These are phyloP conservation scores for Mallotus villosus DNA, from an alignment of 2,797 vertebrate genomes.

Conservation along the genomic window DNA sequence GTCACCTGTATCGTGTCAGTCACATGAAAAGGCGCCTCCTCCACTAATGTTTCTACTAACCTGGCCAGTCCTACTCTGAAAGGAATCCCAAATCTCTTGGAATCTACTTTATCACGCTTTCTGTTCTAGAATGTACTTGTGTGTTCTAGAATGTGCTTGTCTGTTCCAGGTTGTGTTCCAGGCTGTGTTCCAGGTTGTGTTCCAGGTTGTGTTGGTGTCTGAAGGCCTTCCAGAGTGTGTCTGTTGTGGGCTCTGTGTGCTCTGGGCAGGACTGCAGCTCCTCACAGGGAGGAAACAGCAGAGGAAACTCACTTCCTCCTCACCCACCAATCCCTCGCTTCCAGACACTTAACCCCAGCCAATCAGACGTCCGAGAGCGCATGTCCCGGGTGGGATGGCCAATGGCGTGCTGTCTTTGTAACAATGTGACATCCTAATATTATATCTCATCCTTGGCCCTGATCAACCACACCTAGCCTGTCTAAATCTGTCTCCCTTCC, in stretches of 20 bases:
- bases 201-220: not conserved
- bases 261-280: not conserved
- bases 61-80: not conserved
- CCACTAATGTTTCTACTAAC: not conserved
- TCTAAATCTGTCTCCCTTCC: not conserved
- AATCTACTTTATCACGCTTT: not conserved
- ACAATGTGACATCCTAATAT: conserved; percentile 1
- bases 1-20: not conserved
- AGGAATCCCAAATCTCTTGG: not conserved
- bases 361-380: not conserved
- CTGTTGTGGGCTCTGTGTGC: not conserved
- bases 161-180: not conserved
- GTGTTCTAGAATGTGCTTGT: not conserved
- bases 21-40: not conserved
- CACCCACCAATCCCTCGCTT: not conserved
- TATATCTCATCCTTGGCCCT: not conserved
- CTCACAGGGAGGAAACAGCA: not conserved
- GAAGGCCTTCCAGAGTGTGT: not conserved
- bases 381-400: not conserved
- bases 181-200: not conserved
- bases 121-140: not conserved
- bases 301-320: conserved; percentile 11
- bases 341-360: not conserved
- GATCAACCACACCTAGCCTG: not conserved
- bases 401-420: not conserved